Percentiles rank a stretch among this genome's conserved stretches.
These are phyloP conservation scores for Lasioglossum figueresi DNA, from an alignment of 2,888 invertebrate species.

Conservation along the genomic window DNA sequence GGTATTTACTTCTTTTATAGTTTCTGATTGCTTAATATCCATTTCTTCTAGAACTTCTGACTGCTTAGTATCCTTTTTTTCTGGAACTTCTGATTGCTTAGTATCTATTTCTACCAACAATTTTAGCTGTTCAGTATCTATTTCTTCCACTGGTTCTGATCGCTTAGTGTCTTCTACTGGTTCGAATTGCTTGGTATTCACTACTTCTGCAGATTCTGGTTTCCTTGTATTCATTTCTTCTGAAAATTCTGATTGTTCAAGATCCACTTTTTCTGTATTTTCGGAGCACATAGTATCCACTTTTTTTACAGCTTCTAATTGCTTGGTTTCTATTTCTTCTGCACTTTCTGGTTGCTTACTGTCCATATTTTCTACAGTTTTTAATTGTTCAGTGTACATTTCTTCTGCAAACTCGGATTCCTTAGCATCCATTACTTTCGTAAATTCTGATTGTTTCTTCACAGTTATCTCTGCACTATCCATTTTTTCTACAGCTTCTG, in stretches of 20 bases:
- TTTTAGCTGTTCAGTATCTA: not conserved
- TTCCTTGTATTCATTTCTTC: not conserved
- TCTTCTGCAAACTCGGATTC: not conserved
- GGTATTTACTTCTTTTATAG: not conserved
- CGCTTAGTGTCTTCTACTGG: not conserved
- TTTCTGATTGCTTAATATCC: not conserved
- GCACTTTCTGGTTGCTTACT: not conserved
- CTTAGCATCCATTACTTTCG: not conserved
- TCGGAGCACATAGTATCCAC: not conserved
- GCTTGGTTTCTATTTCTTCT: not conserved
- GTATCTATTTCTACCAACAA: not conserved
- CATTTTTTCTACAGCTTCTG: not conserved
- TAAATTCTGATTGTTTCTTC: not conserved
- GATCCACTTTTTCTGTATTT: not conserved
- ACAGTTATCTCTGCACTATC: not conserved
- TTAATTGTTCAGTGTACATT: not conserved
- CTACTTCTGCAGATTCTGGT: not conserved
- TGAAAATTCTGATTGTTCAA: not conserved
- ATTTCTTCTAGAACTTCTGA: not conserved
- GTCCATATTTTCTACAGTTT: not conserved
- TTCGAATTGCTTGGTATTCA: not conserved
- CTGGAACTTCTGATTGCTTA: not conserved
- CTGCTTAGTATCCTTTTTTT: not conserved
- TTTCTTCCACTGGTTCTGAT: not conserved
- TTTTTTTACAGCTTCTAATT: not conserved